phyloP scores from a whole-genome alignment of 1,140 invertebrate species.

The Macrocentrus cingulum region DNA sequence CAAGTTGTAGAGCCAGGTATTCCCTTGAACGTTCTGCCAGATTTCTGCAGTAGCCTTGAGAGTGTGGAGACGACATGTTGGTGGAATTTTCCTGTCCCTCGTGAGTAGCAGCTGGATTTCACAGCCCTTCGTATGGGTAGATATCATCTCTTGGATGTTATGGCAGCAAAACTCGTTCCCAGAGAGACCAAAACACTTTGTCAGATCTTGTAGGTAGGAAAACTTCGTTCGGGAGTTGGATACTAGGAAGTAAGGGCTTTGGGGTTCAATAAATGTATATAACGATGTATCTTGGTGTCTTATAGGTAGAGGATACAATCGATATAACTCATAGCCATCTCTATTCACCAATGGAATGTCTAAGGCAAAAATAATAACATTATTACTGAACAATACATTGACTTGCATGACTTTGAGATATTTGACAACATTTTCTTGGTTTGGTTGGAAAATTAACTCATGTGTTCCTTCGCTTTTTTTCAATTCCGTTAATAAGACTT shows the following conservation, averaged over 20 bases:
- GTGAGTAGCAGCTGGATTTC: neutral
- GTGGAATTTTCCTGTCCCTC: neutral
- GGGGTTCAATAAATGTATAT: neutral
- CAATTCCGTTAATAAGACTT: conserved; percentile 36
- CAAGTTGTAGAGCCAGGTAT: conserved; percentile 23
- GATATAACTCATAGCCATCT: neutral
- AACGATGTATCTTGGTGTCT: conserved; percentile 27
- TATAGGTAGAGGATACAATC: conserved; percentile 29
- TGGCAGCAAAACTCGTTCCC: conserved; percentile 3
- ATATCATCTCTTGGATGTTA: neutral
- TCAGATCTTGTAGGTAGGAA: conserved; percentile 21
- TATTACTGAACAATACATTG: conserved; percentile 25
- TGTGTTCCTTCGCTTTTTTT: conserved; percentile 29
- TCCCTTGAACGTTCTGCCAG: conserved; percentile 18
- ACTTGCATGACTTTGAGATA: neutral
- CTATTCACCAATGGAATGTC: neutral
- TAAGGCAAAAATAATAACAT: conserved; percentile 30
- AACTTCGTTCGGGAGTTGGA: conserved; percentile 22
- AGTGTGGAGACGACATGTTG: conserved; percentile 8
- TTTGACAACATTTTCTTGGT: neutral
- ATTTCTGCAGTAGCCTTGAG: conserved; percentile 23
- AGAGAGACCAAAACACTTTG: conserved; percentile 14
- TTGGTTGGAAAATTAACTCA: conserved; percentile 5
- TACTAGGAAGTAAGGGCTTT: neutral
- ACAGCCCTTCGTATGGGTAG: neutral